Percentiles rank a stretch among this genome's conserved stretches.
Conservation (phyloP, 2,797 vertebrate genomes). For the Bradypus variegatus region DNA sequence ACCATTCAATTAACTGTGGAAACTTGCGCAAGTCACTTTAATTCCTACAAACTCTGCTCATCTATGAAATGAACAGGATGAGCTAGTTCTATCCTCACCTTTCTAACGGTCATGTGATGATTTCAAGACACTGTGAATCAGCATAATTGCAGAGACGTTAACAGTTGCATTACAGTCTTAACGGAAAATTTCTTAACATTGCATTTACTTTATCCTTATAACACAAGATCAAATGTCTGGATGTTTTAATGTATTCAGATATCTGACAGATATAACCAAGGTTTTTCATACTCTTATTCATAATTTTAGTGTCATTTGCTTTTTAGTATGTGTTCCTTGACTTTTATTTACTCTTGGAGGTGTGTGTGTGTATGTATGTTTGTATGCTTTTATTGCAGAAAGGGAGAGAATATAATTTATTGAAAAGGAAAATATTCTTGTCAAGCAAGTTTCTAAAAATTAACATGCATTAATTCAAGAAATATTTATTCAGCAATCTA, state of each 20-base stretch:
- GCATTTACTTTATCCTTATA: background rate
- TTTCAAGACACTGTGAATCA: background rate
- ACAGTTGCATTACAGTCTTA: background rate
- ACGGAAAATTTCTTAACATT: background rate
- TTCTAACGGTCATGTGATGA: background rate
- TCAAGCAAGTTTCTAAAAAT: conserved; percentile 35
- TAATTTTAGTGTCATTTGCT: background rate
- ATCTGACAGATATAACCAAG: background rate
- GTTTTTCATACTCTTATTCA: background rate
- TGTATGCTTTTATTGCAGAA: background rate
- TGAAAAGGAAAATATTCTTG: conserved; percentile 28
- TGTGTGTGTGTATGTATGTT: background rate
- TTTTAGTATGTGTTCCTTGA: background rate
- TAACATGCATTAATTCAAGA: conserved; percentile 24
- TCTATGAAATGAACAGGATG: background rate
- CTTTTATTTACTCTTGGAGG: background rate
- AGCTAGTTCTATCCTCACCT: background rate
- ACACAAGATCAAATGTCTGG: background rate
- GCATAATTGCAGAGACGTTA: background rate
- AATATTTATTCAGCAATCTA: conserved; percentile 35
- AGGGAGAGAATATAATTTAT: background rate
- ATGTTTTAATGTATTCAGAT: background rate
- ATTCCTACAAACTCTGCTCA: background rate
- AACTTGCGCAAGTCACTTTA: background rate
- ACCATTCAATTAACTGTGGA: background rate